Percentiles rank a stretch among this genome's conserved stretches.
Evolutionary conservation across 1,140 invertebrate species (phyloP).

Genomic region (silkworm (Bombyx mori)): DNA sequence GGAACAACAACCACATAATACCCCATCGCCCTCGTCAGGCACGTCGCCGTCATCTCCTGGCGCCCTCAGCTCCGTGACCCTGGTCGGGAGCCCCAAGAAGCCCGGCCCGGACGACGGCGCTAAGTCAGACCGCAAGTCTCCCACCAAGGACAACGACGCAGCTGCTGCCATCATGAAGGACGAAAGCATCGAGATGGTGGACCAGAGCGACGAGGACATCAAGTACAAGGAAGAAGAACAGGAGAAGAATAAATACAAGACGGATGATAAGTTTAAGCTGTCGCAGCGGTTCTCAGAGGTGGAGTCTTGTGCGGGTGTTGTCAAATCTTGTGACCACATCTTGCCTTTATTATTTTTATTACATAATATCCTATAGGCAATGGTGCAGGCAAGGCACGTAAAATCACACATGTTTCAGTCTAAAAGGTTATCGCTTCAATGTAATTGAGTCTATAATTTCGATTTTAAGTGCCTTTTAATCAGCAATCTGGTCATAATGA

Average conservation of each 20-base stretch:
- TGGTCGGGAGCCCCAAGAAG: slow-evolving; percentile 74
- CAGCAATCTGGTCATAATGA: no score
- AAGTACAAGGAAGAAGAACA: slow-evolving; percentile 59
- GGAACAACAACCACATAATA: no score
- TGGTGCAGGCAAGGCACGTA: no score
- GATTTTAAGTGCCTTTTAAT: no score
- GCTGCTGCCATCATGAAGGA: slow-evolving; percentile 45
- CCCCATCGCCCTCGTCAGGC: slow-evolving; percentile 17
- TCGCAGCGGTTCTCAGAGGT: slow-evolving; percentile 61
- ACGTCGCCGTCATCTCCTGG: slow-evolving; percentile 78
- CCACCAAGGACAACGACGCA: slow-evolving; percentile 42
- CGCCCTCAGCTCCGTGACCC: slow-evolving; percentile 79
- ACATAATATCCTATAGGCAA: no score
- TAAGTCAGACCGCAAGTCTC: slow-evolving; percentile 25
- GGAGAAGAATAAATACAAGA: slow-evolving; percentile 49
- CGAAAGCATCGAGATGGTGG: slow-evolving; percentile 61
- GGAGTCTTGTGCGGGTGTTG: no score
- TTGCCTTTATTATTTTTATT: no score
- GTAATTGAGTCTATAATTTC: no score
- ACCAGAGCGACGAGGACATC: slow-evolving; percentile 56
- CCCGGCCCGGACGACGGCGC: slow-evolving; percentile 33
- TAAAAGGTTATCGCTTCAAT: no score
- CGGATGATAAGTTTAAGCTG: slow-evolving; percentile 58
- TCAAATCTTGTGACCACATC: no score
- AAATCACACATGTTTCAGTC: no score